phyloP scores from a whole-genome alignment of 2,113 vertebrate genomes.

The Turnix velox region DNA sequence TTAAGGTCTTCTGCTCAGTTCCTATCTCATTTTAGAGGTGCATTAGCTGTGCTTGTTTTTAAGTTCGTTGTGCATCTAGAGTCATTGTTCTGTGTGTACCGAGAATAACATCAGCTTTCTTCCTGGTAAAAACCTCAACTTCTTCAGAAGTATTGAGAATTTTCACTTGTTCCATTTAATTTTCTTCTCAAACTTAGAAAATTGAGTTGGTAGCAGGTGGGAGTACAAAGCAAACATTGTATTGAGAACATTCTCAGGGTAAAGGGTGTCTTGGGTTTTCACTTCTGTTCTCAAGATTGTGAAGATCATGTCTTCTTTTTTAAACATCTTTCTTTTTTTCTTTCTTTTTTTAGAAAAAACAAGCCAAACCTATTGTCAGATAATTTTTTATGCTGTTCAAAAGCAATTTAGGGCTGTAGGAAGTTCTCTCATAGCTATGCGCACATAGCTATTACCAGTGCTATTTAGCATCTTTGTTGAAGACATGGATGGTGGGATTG shows the following conservation, averaged over 20 bases:
- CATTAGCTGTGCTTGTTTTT: background rate
- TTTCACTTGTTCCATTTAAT: background rate
- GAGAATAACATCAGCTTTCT: background rate
- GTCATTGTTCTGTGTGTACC: background rate
- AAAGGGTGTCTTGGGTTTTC: background rate
- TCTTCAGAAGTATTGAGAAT: background rate
- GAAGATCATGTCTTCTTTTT: background rate
- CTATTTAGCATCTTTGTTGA: no score
- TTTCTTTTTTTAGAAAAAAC: background rate
- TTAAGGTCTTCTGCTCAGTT: background rate
- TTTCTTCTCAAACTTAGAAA: background rate
- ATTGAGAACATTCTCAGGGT: background rate
- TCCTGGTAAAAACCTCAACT: background rate
- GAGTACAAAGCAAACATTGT: background rate
- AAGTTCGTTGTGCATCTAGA: background rate
- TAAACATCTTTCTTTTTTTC: background rate
- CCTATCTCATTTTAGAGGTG: background rate
- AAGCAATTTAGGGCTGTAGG: background rate
- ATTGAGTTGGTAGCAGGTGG: background rate
- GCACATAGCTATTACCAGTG: no score
- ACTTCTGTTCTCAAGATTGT: background rate
- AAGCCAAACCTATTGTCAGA: accelerated
- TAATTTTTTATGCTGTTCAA: background rate
- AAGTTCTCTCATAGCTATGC: background rate
- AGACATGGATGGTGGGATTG: no score